phyloP scores from a whole-genome alignment of 2,797 vertebrate species.

The Falco cherrug region DNA sequence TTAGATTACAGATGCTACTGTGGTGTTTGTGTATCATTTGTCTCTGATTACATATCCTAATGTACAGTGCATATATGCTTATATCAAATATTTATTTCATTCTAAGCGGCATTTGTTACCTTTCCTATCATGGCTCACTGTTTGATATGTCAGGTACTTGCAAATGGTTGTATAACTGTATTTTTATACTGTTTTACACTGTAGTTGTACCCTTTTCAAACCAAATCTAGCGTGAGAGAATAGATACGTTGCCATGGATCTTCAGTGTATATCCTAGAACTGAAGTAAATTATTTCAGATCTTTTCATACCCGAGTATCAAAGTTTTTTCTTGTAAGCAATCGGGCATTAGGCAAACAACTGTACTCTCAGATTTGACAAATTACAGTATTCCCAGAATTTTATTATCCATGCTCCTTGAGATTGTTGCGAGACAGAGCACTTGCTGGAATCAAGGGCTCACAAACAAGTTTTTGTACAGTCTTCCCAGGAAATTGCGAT shows the following conservation, averaged over 20 bases:
- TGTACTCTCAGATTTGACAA: background rate
- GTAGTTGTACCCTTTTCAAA: background rate
- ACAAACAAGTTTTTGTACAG: background rate
- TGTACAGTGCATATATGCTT: background rate
- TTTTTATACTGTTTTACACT: background rate
- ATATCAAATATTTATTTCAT: background rate
- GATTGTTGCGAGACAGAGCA: background rate
- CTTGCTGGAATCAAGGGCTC: background rate
- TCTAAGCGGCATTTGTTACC: background rate
- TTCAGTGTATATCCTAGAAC: background rate
- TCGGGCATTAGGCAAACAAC: background rate
- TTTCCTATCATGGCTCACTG: background rate
- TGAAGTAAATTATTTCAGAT: background rate
- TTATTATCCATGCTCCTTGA: background rate
- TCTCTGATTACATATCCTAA: background rate
- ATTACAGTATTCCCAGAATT: background rate
- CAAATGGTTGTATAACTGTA: background rate
- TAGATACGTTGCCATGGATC: background rate
- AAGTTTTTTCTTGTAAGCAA: background rate
- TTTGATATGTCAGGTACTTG: background rate
- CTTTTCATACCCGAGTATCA: background rate
- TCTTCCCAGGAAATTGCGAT: background rate
- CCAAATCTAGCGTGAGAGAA: background rate
- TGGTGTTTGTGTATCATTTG: background rate
- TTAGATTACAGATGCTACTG: background rate